Evolutionary conservation across 2,888 invertebrate genomes (phyloP), one percentile per base, ranked within the genome.

Genomic region (Tetragnatha montana): DNA sequence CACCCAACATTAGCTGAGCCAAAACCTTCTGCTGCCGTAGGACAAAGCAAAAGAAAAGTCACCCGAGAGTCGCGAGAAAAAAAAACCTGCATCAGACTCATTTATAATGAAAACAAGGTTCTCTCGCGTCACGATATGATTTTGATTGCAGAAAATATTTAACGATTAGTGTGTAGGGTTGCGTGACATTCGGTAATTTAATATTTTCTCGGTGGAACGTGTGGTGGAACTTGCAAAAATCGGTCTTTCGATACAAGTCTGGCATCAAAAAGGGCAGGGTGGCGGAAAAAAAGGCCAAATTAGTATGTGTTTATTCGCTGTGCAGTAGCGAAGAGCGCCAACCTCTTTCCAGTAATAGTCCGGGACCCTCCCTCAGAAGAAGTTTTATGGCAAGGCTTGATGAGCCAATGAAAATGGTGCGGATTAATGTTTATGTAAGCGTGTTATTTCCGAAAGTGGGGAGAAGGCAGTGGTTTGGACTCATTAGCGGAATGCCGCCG

Each of bases 61-160:
- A 47, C 0, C 47, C 21, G 8, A 12, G 35, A 47, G 14, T 10
- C 50, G 19, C 71, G 71, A 19, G 50, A n/a, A 50, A 74, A 51
- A 74, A 82, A 60, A 60, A 60, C 14, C 60, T 60, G 7, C 12
- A 60, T 17, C 17, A 17, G 60, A 60, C 81, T 81, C 82, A 82
- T 82, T 82, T 82, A 82, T 82, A 74, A 82, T 82, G 82, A 82
- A 82, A 82, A 82, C 74, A 82, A 74, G 82, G n/a, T 51, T 82
- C 73, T 22, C 51, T 82, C 82, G 82, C 74, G 82, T 73, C 74
- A 60, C 73, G 82, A 82, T 82, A 82, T 82, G 73, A 82, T 82
- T 82, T 82, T 82, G 82, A 82, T 82, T 82, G 73, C 73, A 51
- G 60, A 82, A 82, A 82, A 82, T 74, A 82, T 82, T 82, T 82